These are phyloP conservation scores for Leptura quadrifasciata DNA, from an alignment of 2,888 invertebrate genomes.

Conservation along the genomic window DNA sequence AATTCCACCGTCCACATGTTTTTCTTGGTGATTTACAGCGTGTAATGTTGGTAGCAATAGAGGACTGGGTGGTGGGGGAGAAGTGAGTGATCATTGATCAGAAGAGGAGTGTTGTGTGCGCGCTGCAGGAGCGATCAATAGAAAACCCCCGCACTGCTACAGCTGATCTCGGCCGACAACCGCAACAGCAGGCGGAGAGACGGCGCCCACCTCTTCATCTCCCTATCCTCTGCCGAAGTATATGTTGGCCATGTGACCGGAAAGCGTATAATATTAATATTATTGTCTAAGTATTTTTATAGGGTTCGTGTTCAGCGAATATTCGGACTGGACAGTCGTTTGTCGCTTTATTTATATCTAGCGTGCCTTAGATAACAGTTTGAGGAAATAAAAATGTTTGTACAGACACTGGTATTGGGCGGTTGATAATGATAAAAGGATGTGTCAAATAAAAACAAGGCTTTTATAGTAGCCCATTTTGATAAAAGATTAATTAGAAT, in stretches of 20 bases:
- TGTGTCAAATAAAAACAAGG: not conserved
- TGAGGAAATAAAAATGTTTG: not conserved
- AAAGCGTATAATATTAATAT: slow-evolving; percentile 28
- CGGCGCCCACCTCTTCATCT: slow-evolving; percentile 61
- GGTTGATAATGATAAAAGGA: not conserved
- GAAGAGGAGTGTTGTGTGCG: slow-evolving; percentile 61
- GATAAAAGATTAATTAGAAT: too few relatives aligned
- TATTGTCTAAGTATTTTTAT: slow-evolving; percentile 21
- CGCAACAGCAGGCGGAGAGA: slow-evolving; percentile 60
- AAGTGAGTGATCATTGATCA: slow-evolving; percentile 70
- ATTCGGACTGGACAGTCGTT: not conserved
- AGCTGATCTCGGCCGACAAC: slow-evolving; percentile 71
- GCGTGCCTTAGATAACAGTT: not conserved
- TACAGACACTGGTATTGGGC: not conserved
- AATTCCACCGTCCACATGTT: slow-evolving; percentile 31
- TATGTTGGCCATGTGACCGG: slow-evolving; percentile 26
- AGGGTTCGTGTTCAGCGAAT: slow-evolving; percentile 2
- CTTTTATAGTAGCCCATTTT: too few relatives aligned
- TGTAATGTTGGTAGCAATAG: slow-evolving; percentile 39
- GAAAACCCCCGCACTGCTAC: slow-evolving; percentile 72
- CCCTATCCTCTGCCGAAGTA: slow-evolving; percentile 33
- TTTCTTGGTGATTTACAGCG: slow-evolving; percentile 36
- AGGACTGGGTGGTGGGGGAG: slow-evolving; percentile 59
- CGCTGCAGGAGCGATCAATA: slow-evolving; percentile 67
- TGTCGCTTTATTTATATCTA: not conserved